These are phyloP conservation scores for Dolichoris vasculosae DNA, from an alignment of 1,140 invertebrate genomes.

Conservation along the genomic window DNA sequence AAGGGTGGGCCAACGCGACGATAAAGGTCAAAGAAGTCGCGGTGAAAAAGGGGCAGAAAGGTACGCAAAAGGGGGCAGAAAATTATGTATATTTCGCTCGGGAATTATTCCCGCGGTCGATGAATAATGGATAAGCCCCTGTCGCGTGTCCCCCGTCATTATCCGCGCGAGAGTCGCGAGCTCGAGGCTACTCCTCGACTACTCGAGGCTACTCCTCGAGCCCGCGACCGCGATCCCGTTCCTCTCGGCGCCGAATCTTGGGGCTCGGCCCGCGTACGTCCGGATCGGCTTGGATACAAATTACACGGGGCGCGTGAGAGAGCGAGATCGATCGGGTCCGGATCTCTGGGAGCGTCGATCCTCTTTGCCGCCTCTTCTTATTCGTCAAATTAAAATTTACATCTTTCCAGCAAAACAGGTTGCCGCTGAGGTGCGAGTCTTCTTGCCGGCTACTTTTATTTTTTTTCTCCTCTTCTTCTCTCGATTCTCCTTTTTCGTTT, in stretches of 20 bases:
- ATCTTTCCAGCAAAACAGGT: slow-evolving; percentile 40
- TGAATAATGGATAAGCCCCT: slow-evolving; percentile 52
- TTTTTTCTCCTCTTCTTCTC: background rate
- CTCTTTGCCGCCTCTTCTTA: background rate
- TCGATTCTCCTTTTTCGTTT: background rate
- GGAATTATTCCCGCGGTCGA: slow-evolving; percentile 31
- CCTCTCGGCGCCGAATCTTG: slow-evolving; percentile 12
- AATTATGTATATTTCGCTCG: slow-evolving; percentile 35
- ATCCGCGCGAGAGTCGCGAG: slow-evolving; percentile 20
- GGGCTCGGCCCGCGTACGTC: background rate
- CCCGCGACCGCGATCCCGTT: slow-evolving; percentile 20
- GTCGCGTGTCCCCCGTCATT: slow-evolving; percentile 52
- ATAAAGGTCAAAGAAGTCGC: slow-evolving; percentile 1
- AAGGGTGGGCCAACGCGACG: background rate
- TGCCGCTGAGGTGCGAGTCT: slow-evolving; percentile 17
- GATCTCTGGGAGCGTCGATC: background rate
- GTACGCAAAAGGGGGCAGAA: background rate
- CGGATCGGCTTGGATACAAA: slow-evolving; percentile 38
- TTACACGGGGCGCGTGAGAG: slow-evolving; percentile 71
- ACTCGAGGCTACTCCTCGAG: background rate
- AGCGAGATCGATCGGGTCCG: slow-evolving; percentile 45
- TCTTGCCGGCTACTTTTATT: slow-evolving; percentile 6
- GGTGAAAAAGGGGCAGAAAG: slow-evolving; percentile 16
- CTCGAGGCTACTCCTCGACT: too few species aligned
- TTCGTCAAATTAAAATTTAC: slow-evolving; percentile 50